Evolutionary conservation across 35 echinoderm and acorn worm genomes (phyloP).

Genomic region (Heliocidaris erythrogramma): DNA sequence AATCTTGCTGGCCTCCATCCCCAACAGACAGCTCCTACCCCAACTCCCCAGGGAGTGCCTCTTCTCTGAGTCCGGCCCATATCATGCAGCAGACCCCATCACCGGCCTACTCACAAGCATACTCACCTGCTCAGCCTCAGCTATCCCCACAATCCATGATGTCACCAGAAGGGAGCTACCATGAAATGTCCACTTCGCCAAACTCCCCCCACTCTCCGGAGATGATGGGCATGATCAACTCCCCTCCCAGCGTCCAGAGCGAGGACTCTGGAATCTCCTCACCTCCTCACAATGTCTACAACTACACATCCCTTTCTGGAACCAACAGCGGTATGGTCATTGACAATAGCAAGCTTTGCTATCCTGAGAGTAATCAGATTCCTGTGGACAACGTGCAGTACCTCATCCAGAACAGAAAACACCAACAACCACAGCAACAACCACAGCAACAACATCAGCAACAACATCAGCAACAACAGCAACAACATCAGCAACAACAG

Average conservation of each 20-base stretch:
- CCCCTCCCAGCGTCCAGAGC: conserved; percentile 9
- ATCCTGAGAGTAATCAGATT: not conserved
- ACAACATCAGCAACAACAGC: not conserved
- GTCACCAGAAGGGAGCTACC: not conserved
- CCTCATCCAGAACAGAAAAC: not conserved
- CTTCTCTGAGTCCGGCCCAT: not conserved
- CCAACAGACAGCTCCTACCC: conserved; percentile 5
- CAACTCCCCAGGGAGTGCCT: not conserved
- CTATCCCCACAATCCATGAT: conserved; percentile 8
- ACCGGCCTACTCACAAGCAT: not conserved
- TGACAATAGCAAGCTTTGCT: not conserved
- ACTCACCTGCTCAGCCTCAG: not conserved
- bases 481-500: not conserved
- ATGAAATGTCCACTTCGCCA: conserved; percentile 26
- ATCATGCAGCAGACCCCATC: not conserved
- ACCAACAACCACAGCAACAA: not conserved
- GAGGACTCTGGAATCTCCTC: conserved; percentile 21
- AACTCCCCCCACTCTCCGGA: not conserved
- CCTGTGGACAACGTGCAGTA: not conserved
- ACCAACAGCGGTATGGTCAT: conserved; percentile 35
- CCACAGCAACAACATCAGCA: not conserved
- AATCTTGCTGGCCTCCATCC: conserved; percentile 5
- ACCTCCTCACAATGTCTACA: conserved; percentile 25
- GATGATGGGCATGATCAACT: not conserved
- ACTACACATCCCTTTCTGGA: not conserved